Conservation (phyloP, 2,113 vertebrate species). For the rat (Rattus norvegicus) region DNA sequence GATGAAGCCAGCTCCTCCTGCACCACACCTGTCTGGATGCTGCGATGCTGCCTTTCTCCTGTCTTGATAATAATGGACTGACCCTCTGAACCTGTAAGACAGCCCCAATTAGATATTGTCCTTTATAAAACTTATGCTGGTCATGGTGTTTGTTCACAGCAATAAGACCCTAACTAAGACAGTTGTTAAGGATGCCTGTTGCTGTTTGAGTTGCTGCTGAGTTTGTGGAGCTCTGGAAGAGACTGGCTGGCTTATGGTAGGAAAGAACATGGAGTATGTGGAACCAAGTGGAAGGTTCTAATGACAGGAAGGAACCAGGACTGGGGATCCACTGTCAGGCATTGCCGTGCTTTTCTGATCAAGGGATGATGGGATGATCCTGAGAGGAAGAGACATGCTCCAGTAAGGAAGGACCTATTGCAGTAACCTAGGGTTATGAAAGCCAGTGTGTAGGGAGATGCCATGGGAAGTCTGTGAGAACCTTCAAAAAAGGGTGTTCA, state of each 20-base stretch:
- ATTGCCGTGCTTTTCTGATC: neutral
- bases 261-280: neutral
- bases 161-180: too few species aligned
- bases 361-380: neutral
- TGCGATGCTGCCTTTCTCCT: too few species aligned
- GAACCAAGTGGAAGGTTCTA: neutral
- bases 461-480: neutral
- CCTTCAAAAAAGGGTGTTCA: neutral
- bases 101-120: too few species aligned
- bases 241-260: neutral
- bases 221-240: neutral
- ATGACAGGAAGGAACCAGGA: neutral
- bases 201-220: slow-evolving; percentile 1
- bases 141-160: too few species aligned
- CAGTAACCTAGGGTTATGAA: neutral
- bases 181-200: neutral
- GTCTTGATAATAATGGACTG: too few species aligned
- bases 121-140: too few species aligned
- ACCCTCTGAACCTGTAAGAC: too few species aligned
- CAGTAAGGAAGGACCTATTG: neutral
- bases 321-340: neutral
- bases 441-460: neutral
- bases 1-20: too few species aligned
- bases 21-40: too few species aligned
- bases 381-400: neutral